These are phyloP conservation scores for Plecotus auritus DNA, from an alignment of 2,113 vertebrate species.

Conservation along the genomic window DNA sequence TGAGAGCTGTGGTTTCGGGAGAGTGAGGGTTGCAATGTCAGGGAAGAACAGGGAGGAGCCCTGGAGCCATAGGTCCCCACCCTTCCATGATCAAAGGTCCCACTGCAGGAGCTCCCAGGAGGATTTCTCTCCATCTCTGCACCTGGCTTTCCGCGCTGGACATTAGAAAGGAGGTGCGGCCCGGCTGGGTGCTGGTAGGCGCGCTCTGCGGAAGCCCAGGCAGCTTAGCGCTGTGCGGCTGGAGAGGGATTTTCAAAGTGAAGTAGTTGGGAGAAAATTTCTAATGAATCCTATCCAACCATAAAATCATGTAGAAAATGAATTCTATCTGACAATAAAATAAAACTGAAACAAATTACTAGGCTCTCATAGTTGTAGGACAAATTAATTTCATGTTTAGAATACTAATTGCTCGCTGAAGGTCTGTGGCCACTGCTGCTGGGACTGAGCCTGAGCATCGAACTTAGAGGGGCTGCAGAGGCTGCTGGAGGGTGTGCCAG, in stretches of 20 bases:
- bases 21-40: neutral
- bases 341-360: conserved; percentile 85
- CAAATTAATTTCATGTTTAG: conserved; percentile 87
- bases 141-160: conserved; percentile 58
- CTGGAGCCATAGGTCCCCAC: neutral
- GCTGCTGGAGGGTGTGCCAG: no score
- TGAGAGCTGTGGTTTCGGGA: neutral
- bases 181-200: no score
- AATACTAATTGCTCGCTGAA: conserved; percentile 82
- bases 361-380: conserved; percentile 76
- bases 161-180: conserved; percentile 60
- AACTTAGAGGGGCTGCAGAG: neutral
- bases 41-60: neutral
- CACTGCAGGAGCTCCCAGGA: neutral
- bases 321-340: conserved; percentile 85
- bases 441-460: neutral
- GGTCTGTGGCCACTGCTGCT: conserved; percentile 38
- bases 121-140: conserved; percentile 58
- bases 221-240: conserved; percentile 45
- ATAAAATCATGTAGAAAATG: conserved; percentile 85
- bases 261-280: conserved; percentile 74
- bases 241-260: conserved; percentile 55
- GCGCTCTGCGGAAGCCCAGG: conserved; percentile 52
- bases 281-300: conserved; percentile 84
- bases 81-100: neutral